Conservation (phyloP, 2,797 vertebrate species). For the Aselliscus stoliczkanus region DNA sequence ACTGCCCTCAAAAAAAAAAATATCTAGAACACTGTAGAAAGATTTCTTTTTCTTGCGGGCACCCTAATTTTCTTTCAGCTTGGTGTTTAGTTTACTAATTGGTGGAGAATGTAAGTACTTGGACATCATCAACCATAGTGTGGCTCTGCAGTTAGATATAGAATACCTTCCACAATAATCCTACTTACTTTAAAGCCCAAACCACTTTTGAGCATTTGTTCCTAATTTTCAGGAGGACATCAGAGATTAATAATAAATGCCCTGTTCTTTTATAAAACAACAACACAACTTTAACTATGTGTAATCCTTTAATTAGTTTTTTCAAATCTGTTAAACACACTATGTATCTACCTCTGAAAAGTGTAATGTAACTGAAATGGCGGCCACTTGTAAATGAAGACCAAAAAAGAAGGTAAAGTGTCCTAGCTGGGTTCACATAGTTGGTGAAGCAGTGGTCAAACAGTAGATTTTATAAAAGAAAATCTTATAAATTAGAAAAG, state of each 20-base stretch:
- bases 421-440: background rate
- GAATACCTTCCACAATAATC: background rate
- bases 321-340: background rate
- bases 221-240: background rate
- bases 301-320: background rate
- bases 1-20: no score
- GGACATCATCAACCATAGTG: background rate
- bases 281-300: background rate
- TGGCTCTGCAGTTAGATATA: background rate
- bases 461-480: background rate
- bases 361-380: background rate
- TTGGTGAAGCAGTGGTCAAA: background rate
- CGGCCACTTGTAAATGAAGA: background rate
- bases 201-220: background rate
- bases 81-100: background rate
- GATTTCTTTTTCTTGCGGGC: background rate
- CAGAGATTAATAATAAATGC: background rate
- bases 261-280: background rate
- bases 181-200: background rate
- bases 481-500: background rate
- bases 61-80: background rate
- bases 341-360: background rate
- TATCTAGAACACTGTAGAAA: background rate
- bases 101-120: background rate
- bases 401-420: background rate